Evolutionary conservation across 1,140 invertebrate genomes (phyloP), one percentile per base, ranked within the genome.

Genomic region (Ruditapes philippinarum): DNA sequence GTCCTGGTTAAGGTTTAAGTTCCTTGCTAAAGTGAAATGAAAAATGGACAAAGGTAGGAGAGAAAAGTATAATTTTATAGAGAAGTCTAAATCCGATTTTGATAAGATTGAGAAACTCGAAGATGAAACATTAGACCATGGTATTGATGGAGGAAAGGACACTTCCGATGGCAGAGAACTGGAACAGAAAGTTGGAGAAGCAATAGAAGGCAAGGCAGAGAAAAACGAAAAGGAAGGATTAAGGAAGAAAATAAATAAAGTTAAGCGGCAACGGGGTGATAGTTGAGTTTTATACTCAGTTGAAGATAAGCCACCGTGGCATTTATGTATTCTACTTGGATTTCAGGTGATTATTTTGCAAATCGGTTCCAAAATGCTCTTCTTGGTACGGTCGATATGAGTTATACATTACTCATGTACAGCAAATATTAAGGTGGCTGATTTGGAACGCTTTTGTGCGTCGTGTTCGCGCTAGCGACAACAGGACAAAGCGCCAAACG

Each of bases 291-390:
- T 97, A 0, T 98, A 98, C 94, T 97, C 97, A 33, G 97, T 98
- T 33, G 97, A 98, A 82, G 98, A 98, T 91, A 95, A 96, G 45
- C 98, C n/a, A 17, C 97, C 98, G 0, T 98, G 97, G 98, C 98
- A 98, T 94, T 96, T 98, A 0, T 98, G 97, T 90, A 96, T 98
- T 78, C 97, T 98, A 91, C 97, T 98, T 96, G 98, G 98, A n/a
- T n/a, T n/a, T n/a, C n/a, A n/a, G n/a, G n/a, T n/a, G n/a, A n/a
- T n/a, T n/a, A n/a, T n/a, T n/a, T n/a, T n/a, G n/a, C n/a, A n/a
- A n/a, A n/a, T n/a, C n/a, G n/a, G 49, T 96, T 98, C 57, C 97
- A 98, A 96, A 89, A 54, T 28, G 40, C n/a, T 80, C 62, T 25
- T n/a, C n/a, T n/a, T n/a, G n/a, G 3, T 49, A 14, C 51, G 22